Evolutionary conservation across 2,113 vertebrate species (phyloP), one percentile per base, ranked within the genome.

Genomic region (Callocephalon fimbriatum): DNA sequence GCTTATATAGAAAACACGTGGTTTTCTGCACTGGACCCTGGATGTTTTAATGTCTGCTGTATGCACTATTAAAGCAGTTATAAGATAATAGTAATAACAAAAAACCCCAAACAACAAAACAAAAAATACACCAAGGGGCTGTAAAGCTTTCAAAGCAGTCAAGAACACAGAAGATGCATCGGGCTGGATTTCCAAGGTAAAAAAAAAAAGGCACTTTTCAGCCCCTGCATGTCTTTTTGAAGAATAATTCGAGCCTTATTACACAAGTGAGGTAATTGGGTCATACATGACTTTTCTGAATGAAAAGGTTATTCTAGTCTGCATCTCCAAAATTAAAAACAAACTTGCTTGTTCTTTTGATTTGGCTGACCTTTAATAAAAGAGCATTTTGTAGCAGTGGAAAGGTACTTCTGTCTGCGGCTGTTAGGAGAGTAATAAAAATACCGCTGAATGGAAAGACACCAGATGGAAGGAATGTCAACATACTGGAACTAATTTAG

Each of bases 401-500:
- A 97, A 96, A 97, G 97, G 93, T 96, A 72, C 95, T 97, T 96
- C 89, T 97, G 93, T 97, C 93, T 97, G 94, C 44, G 94, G 96
- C 96, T 97, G 95, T 97, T 95, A 88, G 91, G 90, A 97, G 95
- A 93, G 93, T 96, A 93, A 96, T 97, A 96, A 98, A 97, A 97
- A 96, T 96, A 97, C 93, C 96, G 61, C 89, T 86, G 67, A 90
- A 92, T 95, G 94, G 96, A 97, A 96, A 98, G 98, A 96, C 95
- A 96, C 91, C 92, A 95, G 92, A 80, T 95, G 90, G 97, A 96
- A 98, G 93, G 96, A 97, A 97, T 94, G 96, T 97, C 96, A 97
- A 97, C 95, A 94, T 93, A 97, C 97, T 96, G 97, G 95, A 98
- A 96, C 95, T 97, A 95, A 98, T 97, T 97, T 97, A 97, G 96